Conservation (phyloP, 2,113 vertebrate genomes). For the Noturus placidus region DNA sequence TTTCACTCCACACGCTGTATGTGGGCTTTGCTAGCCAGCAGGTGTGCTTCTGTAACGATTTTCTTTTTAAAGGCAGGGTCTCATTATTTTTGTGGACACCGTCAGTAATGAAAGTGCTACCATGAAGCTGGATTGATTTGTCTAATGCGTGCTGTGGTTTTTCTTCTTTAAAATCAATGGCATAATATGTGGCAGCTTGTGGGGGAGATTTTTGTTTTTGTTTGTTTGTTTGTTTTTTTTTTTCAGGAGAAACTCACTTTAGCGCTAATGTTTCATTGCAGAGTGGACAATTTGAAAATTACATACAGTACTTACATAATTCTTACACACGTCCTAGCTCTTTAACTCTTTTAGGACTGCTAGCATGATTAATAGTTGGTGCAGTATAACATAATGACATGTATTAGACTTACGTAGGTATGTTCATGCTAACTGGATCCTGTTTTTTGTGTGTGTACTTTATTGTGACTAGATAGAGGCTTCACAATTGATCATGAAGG, state of each 20-base stretch:
- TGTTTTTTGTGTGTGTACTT: background rate
- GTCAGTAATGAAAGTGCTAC: conserved; percentile 14
- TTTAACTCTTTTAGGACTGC: background rate
- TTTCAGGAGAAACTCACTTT: background rate
- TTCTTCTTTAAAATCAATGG: conserved; percentile 12
- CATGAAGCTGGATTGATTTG: conserved; percentile 33
- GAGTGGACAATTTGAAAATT: too few species aligned
- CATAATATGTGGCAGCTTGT: background rate
- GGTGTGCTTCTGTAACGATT: conserved; percentile 39
- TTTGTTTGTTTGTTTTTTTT: too few species aligned
- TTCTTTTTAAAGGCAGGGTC: conserved; percentile 36
- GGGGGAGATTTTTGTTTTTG: background rate
- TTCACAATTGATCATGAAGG: background rate
- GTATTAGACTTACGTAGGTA: background rate
- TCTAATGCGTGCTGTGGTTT: background rate
- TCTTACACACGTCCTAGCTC: background rate
- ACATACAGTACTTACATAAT: background rate
- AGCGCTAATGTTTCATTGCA: background rate
- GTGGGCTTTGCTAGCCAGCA: conserved; percentile 39
- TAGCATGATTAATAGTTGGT: background rate
- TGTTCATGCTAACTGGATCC: conserved; percentile 7
- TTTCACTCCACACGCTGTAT: conserved; percentile 30
- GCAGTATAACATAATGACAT: background rate
- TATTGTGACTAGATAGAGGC: background rate
- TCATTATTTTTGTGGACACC: conserved; percentile 36